These are phyloP conservation scores for Nannobrachium achirus DNA, from an alignment of 2,113 vertebrate genomes.

Conservation along the genomic window DNA sequence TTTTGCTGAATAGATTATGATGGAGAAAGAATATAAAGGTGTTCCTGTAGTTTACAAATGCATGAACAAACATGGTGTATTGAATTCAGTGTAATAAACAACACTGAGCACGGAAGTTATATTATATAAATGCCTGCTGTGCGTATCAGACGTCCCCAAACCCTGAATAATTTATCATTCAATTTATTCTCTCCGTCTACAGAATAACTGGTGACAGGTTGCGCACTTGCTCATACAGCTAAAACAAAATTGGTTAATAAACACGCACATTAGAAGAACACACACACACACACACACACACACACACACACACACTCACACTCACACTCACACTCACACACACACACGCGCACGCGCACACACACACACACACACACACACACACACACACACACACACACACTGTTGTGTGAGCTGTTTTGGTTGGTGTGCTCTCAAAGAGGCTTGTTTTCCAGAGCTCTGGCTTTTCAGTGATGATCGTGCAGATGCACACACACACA, in stretches of 20 bases:
- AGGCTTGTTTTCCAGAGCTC: slow-evolving; percentile 28
- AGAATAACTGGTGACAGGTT: slow-evolving; percentile 15
- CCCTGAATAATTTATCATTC: slow-evolving; percentile 24
- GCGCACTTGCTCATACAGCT: slow-evolving; percentile 3
- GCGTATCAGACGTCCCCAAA: neutral
- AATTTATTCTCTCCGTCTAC: neutral
- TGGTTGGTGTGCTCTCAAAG: slow-evolving; percentile 20
- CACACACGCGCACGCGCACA: neutral
- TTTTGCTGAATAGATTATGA: too few relatives aligned
- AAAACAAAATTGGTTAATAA: neutral
- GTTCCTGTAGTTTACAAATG: neutral
- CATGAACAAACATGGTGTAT: slow-evolving; percentile 3
- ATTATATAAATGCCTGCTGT: slow-evolving; percentile 6
- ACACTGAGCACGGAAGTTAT: slow-evolving; percentile 15
- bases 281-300: neutral
- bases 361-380: slow-evolving; percentile 6
- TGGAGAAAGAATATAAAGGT: too few relatives aligned
- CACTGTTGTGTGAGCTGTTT: slow-evolving; percentile 29
- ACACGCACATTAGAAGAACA: slow-evolving; percentile 9
- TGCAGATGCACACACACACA: slow-evolving; percentile 7
- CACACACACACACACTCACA: neutral
- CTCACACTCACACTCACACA: slow-evolving; percentile 2
- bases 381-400: neutral
- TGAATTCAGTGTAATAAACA: slow-evolving; percentile 17
- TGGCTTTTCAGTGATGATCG: slow-evolving; percentile 14